Evolutionary conservation across 2,797 vertebrate genomes (phyloP), one percentile per base, ranked within the genome.

Genomic region (Xiphorhynchus erythropygius): DNA sequence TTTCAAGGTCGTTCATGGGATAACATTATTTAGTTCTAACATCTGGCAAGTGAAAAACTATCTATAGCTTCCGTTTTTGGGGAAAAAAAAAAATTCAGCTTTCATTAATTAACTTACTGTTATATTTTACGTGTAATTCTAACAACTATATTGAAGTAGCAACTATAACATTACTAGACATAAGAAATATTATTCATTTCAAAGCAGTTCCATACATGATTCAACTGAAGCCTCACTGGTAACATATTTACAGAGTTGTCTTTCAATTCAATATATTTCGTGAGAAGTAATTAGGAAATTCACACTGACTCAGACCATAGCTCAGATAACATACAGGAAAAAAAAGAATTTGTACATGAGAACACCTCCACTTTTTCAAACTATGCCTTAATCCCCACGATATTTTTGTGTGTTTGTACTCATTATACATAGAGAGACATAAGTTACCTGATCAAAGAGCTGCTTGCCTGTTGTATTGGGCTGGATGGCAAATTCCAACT

Each of bases 401-500:
- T 3, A 63, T 32, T 35, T 52, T 27, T 27, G 21, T 2, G 4
- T 28, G 23, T 47, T 55, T 75, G 18, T 11, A 83, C 7, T 35
- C 27, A 32, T 18, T 2, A 78, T 9, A 84, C 8, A 67, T 3
- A 88, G 12, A 89, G 5, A 80, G 23, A 41, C 8, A 0, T 24
- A 91, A 47, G 18, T 97, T 97, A 99, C 99, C 99, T 99, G 99
- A 97, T 99, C 99, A 97, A 99, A 99, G 75, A 99, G 99, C 89
- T 99, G 99, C 87, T 99, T 99, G 96, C 99, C 99, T 84, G 99
- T 99, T 80, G 99, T 99, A 87, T 99, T 99, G 21, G 99, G 99
- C 93, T 99, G 99, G 97, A 99, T 99, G 94, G 99, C 99, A 98
- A 99, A 99, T 97, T 99, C 99, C 98, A 99, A 96, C 97, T 99